phyloP scores from a whole-genome alignment of 2,888 invertebrate species.

The Lomographa bimaculata region DNA sequence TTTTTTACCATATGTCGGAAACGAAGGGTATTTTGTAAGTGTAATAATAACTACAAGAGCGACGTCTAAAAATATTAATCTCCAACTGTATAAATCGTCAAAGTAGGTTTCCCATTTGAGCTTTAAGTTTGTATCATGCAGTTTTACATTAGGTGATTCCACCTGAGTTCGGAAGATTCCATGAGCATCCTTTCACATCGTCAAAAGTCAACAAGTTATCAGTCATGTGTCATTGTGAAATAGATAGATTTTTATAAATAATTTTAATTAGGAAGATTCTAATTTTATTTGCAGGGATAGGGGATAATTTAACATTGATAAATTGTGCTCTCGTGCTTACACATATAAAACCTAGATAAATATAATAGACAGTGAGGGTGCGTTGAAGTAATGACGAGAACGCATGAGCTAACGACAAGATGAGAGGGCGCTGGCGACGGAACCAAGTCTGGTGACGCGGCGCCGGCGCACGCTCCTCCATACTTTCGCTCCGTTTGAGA shows the following conservation, averaged over 20 bases:
- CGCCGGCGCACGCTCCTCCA: slow-evolving; percentile 14
- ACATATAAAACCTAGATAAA: slow-evolving; percentile 52
- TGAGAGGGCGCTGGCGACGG: slow-evolving; percentile 10
- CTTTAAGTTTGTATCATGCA: slow-evolving; percentile 54
- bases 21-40: slow-evolving; percentile 13
- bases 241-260: slow-evolving; percentile 1
- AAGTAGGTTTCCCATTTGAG: slow-evolving; percentile 62
- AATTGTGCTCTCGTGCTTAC: slow-evolving; percentile 63
- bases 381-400: slow-evolving; percentile 51
- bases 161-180: slow-evolving; percentile 63
- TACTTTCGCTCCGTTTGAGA: slow-evolving; percentile 28
- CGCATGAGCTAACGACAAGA: slow-evolving; percentile 29
- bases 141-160: slow-evolving; percentile 40
- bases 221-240: slow-evolving; percentile 48
- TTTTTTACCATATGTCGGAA: too few relatives aligned
- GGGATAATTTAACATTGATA: slow-evolving; percentile 59
- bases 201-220: slow-evolving; percentile 43
- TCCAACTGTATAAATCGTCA: slow-evolving; percentile 65
- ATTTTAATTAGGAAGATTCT: slow-evolving; percentile 21
- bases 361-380: slow-evolving; percentile 51
- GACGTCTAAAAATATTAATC: slow-evolving; percentile 77
- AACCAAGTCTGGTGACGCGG: slow-evolving; percentile 7
- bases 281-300: slow-evolving; percentile 45
- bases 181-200: slow-evolving; percentile 55
- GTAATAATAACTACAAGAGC: slow-evolving; percentile 54